Percentiles rank a stretch among this genome's conserved stretches.
Conservation (phyloP, 2,113 vertebrate genomes). For the Tautogolabrus adspersus region DNA sequence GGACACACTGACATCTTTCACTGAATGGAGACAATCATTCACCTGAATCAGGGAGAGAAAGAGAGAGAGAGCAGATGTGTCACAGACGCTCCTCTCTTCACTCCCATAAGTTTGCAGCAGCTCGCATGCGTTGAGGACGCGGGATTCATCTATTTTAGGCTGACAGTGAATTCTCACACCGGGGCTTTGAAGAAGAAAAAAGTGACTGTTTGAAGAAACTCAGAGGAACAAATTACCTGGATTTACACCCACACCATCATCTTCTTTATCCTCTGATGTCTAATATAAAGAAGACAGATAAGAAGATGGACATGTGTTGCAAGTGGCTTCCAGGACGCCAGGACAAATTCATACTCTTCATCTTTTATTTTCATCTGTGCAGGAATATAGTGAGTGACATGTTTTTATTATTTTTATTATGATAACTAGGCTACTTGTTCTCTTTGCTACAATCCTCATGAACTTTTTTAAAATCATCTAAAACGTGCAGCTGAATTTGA, state of each 20-base stretch:
- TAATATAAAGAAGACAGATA: slow-evolving; percentile 6
- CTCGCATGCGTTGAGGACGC: slow-evolving; percentile 24
- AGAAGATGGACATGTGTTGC: slow-evolving; percentile 33
- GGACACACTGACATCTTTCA: neutral
- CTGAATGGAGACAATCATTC: slow-evolving; percentile 43
- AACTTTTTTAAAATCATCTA: slow-evolving; percentile 7
- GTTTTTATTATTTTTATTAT: neutral
- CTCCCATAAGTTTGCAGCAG: slow-evolving; percentile 64
- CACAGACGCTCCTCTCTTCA: slow-evolving; percentile 26
- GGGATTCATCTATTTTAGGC: slow-evolving; percentile 56
- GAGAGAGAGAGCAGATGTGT: slow-evolving; percentile 34
- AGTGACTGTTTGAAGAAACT: neutral
- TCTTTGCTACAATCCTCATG: neutral
- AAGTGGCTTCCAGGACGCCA: slow-evolving; percentile 22
- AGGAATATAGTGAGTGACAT: slow-evolving; percentile 47
- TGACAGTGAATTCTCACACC: slow-evolving; percentile 19
- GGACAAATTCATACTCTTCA: slow-evolving; percentile 50
- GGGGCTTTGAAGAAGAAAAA: neutral
- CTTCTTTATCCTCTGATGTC: slow-evolving; percentile 2
- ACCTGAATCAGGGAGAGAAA: slow-evolving; percentile 26
- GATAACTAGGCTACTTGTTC: neutral
- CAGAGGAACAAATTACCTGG: slow-evolving; percentile 20
- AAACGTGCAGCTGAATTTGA: slow-evolving; percentile 39
- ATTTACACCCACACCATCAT: slow-evolving; percentile 13
- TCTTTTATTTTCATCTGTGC: slow-evolving; percentile 63